Conservation (phyloP, 1,140 invertebrate species). For the Drosophila miranda region DNA sequence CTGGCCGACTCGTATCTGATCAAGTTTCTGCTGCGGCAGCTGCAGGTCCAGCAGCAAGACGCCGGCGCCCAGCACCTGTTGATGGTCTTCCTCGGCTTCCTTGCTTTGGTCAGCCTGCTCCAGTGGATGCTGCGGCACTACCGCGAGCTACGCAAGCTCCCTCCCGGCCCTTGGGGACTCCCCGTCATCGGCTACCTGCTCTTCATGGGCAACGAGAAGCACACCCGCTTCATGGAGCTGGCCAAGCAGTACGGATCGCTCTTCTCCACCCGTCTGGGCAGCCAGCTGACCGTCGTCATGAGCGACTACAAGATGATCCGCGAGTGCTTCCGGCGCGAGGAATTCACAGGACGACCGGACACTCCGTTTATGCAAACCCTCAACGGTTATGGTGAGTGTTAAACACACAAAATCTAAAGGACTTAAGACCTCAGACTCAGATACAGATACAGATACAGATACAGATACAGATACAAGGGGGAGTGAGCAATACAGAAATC, state of each 20-base stretch:
- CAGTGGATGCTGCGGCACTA: slow-evolving; percentile 83
- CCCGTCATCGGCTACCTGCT: slow-evolving; percentile 92
- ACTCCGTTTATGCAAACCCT: slow-evolving; percentile 93
- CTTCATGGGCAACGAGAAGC: slow-evolving; percentile 89
- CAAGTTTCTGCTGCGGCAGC: slow-evolving; percentile 71
- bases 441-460: background rate
- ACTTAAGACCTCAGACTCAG: background rate
- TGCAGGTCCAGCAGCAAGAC: slow-evolving; percentile 59
- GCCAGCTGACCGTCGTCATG: slow-evolving; percentile 91
- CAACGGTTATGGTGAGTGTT: slow-evolving; percentile 91
- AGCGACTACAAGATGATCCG: slow-evolving; percentile 92
- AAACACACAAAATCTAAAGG: slow-evolving; percentile 14
- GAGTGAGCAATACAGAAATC: no score
- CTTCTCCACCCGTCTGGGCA: slow-evolving; percentile 89
- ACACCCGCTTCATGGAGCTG: slow-evolving; percentile 90
- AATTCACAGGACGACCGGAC: slow-evolving; percentile 92
- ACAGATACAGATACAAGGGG: no score
- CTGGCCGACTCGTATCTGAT: slow-evolving; percentile 76
- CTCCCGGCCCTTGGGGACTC: slow-evolving; percentile 93
- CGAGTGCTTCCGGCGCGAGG: slow-evolving; percentile 91
- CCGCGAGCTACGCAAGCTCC: slow-evolving; percentile 85
- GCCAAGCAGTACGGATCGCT: slow-evolving; percentile 90
- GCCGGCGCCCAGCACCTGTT: slow-evolving; percentile 77
- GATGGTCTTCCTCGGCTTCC: slow-evolving; percentile 84
- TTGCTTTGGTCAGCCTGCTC: slow-evolving; percentile 82